Evolutionary conservation across 2,797 vertebrate species (phyloP).

Genomic region (Tokudaia tokunoshimensis): DNA sequence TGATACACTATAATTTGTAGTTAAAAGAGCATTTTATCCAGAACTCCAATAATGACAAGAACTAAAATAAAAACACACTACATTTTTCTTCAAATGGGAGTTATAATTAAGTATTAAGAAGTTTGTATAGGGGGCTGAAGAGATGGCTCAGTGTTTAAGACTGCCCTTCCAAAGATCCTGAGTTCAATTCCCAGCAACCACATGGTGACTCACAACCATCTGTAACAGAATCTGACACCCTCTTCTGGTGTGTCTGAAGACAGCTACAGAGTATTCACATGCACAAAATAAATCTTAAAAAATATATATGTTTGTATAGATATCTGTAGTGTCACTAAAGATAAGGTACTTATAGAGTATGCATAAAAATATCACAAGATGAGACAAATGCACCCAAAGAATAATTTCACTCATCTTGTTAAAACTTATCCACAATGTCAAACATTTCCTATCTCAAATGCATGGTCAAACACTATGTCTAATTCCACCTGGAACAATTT

Average conservation of each 20-base stretch:
- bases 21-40: conserved; percentile 4
- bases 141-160: too few relatives aligned
- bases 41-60: not conserved
- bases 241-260: too few relatives aligned
- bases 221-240: too few relatives aligned
- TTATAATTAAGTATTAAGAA: not conserved
- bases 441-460: conserved; percentile 37
- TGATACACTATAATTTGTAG: conserved; percentile 7
- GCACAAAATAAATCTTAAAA: too few relatives aligned
- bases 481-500: not conserved
- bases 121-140: not conserved
- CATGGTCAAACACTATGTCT: not conserved
- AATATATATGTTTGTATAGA: not conserved
- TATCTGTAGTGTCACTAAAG: not conserved
- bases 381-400: not conserved
- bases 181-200: too few relatives aligned
- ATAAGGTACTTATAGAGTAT: not conserved
- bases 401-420: not conserved
- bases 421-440: not conserved
- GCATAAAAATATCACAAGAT: not conserved
- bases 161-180: too few relatives aligned
- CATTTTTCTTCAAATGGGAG: not conserved
- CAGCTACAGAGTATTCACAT: too few relatives aligned
- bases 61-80: conserved; percentile 15
- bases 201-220: too few relatives aligned